These are phyloP conservation scores for Erebia ligea DNA, from an alignment of 2,888 invertebrate genomes.

Conservation along the genomic window DNA sequence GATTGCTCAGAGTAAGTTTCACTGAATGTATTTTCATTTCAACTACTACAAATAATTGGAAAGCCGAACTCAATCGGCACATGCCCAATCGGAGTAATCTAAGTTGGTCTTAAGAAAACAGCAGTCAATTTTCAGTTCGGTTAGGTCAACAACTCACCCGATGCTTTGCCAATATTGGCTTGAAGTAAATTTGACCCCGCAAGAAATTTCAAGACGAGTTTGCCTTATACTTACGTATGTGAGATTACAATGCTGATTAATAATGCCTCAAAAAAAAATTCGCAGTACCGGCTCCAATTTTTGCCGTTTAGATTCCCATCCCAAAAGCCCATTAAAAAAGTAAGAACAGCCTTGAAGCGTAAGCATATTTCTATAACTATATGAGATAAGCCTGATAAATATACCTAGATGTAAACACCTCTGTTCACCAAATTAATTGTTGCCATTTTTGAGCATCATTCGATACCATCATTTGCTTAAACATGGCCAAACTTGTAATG, in stretches of 20 bases:
- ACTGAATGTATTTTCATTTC: conserved; percentile 9
- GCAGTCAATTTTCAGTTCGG: conserved; percentile 21
- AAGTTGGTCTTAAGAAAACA: conserved; percentile 28
- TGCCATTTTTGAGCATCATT: too few species aligned
- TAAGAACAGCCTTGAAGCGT: too few species aligned
- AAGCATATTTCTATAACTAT: too few species aligned
- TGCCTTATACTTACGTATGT: not conserved
- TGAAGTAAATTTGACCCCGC: not conserved
- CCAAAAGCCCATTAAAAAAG: too few species aligned
- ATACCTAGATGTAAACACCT: too few species aligned
- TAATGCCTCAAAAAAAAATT: too few species aligned
- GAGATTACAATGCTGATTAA: too few species aligned
- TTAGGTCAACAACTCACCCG: conserved; percentile 24
- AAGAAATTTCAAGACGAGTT: not conserved
- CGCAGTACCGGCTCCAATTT: too few species aligned
- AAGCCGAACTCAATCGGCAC: conserved; percentile 16
- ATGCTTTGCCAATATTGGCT: conserved; percentile 15
- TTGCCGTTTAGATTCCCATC: too few species aligned
- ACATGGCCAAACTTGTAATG: not conserved
- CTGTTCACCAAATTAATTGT: too few species aligned
- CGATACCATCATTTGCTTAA: not conserved
- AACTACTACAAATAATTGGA: conserved; percentile 15
- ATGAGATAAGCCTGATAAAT: too few species aligned
- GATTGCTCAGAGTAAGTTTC: conserved; percentile 16
- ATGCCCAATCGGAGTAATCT: conserved; percentile 23